These are phyloP conservation scores for Calycopis cecrops DNA, from an alignment of 1,140 invertebrate genomes.

Conservation along the genomic window DNA sequence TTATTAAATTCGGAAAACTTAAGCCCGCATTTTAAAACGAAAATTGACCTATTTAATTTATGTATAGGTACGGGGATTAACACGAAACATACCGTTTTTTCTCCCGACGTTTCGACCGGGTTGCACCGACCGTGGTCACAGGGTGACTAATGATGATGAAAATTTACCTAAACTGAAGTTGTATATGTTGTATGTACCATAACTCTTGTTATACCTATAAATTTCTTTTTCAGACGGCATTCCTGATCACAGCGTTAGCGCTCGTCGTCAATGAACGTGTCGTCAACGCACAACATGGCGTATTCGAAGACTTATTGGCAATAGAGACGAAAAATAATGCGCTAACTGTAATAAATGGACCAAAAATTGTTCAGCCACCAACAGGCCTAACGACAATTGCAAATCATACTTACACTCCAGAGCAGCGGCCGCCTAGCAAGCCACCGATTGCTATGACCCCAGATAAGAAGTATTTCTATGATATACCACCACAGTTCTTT, in stretches of 20 bases:
- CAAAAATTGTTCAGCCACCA: conserved; percentile 41
- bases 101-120: no score
- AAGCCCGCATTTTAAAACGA: no score
- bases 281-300: conserved; percentile 44
- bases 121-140: no score
- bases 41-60: no score
- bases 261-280: conserved; percentile 58
- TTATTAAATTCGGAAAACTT: no score
- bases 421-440: conserved; percentile 54
- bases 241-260: conserved; percentile 65
- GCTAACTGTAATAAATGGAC: conserved; percentile 43
- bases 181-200: no score
- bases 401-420: conserved; percentile 38
- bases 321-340: conserved; percentile 48
- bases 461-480: conserved; percentile 37
- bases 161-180: no score
- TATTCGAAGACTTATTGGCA: conserved; percentile 48
- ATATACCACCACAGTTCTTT: conserved; percentile 41
- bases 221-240: conserved; percentile 58
- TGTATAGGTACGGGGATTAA: no score
- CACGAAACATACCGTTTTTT: no score
- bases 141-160: no score
- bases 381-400: conserved; percentile 21
- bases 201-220: background rate
- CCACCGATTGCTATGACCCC: conserved; percentile 46